A percentile compares a stretch with the other conserved stretches of the same genome.
Evolutionary conservation across 2,797 vertebrate genomes (phyloP).

Genomic region (Petrocephalus sullivani): DNA sequence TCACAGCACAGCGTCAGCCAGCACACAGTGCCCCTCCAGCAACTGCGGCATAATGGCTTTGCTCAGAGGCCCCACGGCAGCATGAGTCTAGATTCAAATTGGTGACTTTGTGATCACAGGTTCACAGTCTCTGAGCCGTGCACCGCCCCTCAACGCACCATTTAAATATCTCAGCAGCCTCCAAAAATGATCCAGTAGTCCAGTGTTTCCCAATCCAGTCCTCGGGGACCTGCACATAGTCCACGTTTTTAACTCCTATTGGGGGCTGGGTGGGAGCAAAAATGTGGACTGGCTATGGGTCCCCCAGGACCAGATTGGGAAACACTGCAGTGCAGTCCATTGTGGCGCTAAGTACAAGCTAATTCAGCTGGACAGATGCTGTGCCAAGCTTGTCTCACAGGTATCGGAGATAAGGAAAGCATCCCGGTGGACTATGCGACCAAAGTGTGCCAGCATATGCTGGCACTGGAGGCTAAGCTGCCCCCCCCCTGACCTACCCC

Average conservation of each 20-base stretch:
- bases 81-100: neutral
- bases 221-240: neutral
- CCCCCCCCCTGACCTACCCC: neutral
- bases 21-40: neutral
- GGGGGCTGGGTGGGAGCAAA: neutral
- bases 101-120: neutral
- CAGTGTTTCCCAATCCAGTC: neutral
- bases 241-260: neutral
- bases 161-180: neutral
- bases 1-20: neutral
- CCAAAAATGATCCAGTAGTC: neutral
- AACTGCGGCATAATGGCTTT: neutral
- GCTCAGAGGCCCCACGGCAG: neutral
- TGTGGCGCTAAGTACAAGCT: neutral
- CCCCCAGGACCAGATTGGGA: neutral
- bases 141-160: neutral
- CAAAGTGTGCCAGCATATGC: neutral
- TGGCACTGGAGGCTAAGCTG: neutral
- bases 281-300: neutral
- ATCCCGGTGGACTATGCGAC: neutral
- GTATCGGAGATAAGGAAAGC: neutral
- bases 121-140: neutral
- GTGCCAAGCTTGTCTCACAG: neutral
- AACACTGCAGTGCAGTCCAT: neutral
- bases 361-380: constrained; percentile 5